Evolutionary conservation across 1,140 invertebrate genomes (phyloP).

Genomic region (Nomia melanderi): DNA sequence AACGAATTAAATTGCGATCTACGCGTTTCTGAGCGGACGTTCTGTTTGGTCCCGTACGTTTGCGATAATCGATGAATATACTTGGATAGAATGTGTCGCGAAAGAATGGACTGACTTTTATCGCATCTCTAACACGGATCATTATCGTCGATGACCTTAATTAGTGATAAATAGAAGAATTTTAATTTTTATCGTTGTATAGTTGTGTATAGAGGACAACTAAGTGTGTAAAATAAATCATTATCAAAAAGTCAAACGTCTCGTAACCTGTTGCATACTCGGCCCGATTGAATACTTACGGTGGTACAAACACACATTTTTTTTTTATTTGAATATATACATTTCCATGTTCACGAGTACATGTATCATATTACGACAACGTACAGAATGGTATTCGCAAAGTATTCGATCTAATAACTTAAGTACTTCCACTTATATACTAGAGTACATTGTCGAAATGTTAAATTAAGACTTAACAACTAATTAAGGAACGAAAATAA

Average conservation of each 20-base stretch:
- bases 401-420: neutral
- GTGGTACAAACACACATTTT: constrained; percentile 56
- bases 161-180: constrained; percentile 70
- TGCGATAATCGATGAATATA: constrained; percentile 15
- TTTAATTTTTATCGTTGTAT: constrained; percentile 79
- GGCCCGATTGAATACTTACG: neutral
- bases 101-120: constrained; percentile 62
- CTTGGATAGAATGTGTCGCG: constrained; percentile 36
- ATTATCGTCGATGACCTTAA: constrained; percentile 63
- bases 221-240: constrained; percentile 79
- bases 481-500: neutral
- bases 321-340: constrained; percentile 71
- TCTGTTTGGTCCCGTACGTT: neutral
- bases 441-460: neutral
- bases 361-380: constrained; percentile 23
- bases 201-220: constrained; percentile 79
- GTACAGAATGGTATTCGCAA: neutral
- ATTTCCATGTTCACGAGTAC: constrained; percentile 49
- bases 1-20: constrained; percentile 27
- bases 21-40: constrained; percentile 14
- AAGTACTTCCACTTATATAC: neutral
- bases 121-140: constrained; percentile 62
- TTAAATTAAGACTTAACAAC: neutral
- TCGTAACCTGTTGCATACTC: neutral
- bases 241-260: constrained; percentile 68